Evolutionary conservation across 2,797 vertebrate genomes (phyloP).

Genomic region (Sandelia bainsii): DNA sequence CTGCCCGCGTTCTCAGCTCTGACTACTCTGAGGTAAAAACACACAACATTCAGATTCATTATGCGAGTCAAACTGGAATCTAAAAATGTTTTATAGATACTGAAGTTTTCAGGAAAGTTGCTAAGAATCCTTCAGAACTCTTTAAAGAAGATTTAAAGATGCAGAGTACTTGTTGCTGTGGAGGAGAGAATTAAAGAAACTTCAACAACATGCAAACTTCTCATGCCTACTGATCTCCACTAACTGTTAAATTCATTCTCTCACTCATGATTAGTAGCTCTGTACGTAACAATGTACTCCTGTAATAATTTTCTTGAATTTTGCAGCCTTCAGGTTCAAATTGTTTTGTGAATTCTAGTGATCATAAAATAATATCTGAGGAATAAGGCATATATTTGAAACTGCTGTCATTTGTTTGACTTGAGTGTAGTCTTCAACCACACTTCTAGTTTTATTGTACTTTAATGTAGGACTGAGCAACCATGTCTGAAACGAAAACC

Average conservation of each 20-base stretch:
- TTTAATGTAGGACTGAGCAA: slow-evolving; percentile 2
- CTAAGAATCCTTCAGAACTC: background rate
- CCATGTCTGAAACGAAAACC: background rate
- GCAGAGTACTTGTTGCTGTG: background rate
- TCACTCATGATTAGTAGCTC: background rate
- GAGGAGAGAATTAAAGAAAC: background rate
- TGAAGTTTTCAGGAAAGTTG: background rate
- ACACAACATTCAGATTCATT: background rate
- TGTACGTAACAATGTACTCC: background rate
- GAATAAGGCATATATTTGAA: slow-evolving; percentile 7
- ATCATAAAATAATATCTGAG: background rate
- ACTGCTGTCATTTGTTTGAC: slow-evolving; percentile 1
- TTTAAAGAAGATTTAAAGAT: background rate
- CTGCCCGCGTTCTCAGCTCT: slow-evolving; percentile 88
- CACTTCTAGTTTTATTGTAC: background rate
- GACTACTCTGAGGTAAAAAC: slow-evolving; percentile 87
- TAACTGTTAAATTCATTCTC: slow-evolving; percentile 3
- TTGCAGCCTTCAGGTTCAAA: background rate
- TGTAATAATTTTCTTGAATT: background rate
- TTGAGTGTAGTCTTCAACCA: slow-evolving; percentile 1
- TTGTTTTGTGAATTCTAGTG: background rate
- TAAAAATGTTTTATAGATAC: background rate
- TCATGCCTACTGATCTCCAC: background rate
- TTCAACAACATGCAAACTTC: background rate
- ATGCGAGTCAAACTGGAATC: background rate